Conservation (phyloP, 1,140 invertebrate genomes). For the Zophobas morio region DNA sequence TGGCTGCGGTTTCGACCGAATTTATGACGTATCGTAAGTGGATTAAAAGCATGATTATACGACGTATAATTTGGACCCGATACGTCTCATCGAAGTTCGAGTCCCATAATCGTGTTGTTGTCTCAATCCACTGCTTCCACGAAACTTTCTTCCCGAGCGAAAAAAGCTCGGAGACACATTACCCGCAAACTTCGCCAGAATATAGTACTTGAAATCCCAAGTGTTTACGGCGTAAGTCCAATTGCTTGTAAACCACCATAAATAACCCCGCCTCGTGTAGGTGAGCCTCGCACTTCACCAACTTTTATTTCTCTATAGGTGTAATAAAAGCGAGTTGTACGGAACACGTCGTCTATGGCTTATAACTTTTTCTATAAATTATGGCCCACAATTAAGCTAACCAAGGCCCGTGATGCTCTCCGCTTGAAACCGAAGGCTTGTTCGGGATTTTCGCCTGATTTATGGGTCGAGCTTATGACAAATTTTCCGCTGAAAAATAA, state of each 20-base stretch:
- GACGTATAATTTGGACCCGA: no score
- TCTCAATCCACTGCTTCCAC: neutral
- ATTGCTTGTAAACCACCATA: constrained; percentile 22
- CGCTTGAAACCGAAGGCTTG: constrained; percentile 21
- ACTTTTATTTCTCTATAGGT: constrained; percentile 30
- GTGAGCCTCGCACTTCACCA: constrained; percentile 7
- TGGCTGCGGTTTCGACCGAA: no score
- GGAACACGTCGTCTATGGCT: constrained; percentile 25
- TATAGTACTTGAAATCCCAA: constrained; percentile 4
- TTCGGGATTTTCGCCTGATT: constrained; percentile 26
- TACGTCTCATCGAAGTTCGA: no score
- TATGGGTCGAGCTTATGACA: neutral
- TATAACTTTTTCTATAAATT: constrained; percentile 41
- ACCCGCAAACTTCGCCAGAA: constrained; percentile 9
- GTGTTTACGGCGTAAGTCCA: constrained; percentile 28
- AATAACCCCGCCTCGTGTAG: constrained; percentile 11
- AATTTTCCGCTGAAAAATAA: constrained; percentile 16
- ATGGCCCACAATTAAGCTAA: constrained; percentile 35
- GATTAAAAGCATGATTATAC: no score
- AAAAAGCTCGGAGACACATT: constrained; percentile 1
- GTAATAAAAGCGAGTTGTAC: constrained; percentile 27
- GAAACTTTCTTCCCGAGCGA: neutral
- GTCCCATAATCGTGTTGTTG: no score
- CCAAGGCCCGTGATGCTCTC: constrained; percentile 4
- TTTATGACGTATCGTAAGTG: no score